These are phyloP conservation scores for Coccyzus lansbergi DNA, from an alignment of 2,797 vertebrate species.

Conservation along the genomic window DNA sequence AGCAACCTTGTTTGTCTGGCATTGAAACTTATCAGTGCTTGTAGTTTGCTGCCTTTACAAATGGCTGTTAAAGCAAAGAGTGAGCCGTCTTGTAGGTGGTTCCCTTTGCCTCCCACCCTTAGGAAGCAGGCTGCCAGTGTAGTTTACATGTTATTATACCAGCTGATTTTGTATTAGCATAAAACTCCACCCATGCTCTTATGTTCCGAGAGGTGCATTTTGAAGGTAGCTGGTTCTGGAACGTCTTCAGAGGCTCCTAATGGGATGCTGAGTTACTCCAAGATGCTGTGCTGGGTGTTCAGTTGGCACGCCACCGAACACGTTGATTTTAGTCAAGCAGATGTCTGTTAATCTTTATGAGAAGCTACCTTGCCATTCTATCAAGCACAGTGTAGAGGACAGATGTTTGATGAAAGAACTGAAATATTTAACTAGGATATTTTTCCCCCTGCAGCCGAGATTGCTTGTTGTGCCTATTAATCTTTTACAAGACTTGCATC, in stretches of 20 bases:
- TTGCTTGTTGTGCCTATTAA: conserved; percentile 66
- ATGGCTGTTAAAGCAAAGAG: not conserved
- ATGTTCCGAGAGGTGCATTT: not conserved
- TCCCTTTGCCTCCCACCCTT: not conserved
- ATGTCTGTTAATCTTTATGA: conserved; percentile 45
- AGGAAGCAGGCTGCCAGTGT: not conserved
- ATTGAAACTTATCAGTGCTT: not conserved
- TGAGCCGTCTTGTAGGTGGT: not conserved
- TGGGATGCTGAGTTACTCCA: not conserved
- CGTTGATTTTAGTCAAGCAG: conserved; percentile 20
- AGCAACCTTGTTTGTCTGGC: not conserved
- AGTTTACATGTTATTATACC: not conserved
- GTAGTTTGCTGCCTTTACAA: not conserved
- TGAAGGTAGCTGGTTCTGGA: not conserved
- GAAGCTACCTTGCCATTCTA: conserved; percentile 41
- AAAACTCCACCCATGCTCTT: not conserved
- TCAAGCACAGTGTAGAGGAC: conserved; percentile 37
- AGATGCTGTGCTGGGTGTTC: not conserved
- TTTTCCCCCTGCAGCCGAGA: conserved; percentile 38
- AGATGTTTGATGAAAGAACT: conserved; percentile 64
- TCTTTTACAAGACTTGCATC: conserved; percentile 65
- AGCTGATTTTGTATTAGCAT: not conserved
- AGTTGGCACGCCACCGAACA: not conserved
- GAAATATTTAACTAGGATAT: conserved; percentile 68
- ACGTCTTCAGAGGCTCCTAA: not conserved